Percentiles rank a stretch among this genome's conserved stretches.
phyloP scores from a whole-genome alignment of 2,888 invertebrate species.

The Argyresthia albistria region DNA sequence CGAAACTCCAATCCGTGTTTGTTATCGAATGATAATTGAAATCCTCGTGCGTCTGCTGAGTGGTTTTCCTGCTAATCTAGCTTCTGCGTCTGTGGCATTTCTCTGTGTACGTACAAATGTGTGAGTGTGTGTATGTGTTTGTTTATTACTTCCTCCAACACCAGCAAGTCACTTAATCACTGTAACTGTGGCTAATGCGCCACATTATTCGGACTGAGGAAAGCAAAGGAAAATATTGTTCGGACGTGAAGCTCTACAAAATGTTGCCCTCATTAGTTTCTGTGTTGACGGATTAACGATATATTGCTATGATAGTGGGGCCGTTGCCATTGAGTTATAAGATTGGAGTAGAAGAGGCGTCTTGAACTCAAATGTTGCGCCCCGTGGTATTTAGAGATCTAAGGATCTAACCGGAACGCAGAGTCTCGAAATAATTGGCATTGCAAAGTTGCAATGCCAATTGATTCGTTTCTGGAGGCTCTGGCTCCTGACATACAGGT shows the following conservation, averaged over 20 bases:
- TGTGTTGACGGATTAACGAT: not conserved
- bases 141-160: slow-evolving; percentile 47
- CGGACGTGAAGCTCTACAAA: slow-evolving; percentile 47
- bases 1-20: no score
- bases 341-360: no score
- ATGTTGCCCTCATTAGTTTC: slow-evolving; percentile 24
- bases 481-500: no score
- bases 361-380: no score
- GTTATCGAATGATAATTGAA: no score
- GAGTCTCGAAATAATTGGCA: no score
- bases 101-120: not conserved
- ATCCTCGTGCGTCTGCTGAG: not conserved
- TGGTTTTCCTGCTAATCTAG: slow-evolving; percentile 4
- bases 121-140: slow-evolving; percentile 18
- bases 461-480: no score
- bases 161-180: slow-evolving; percentile 59
- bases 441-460: no score
- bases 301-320: not conserved
- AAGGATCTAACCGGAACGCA: no score
- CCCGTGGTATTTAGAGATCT: no score
- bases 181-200: slow-evolving; percentile 63
- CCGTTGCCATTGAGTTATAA: no score
- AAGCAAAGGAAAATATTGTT: slow-evolving; percentile 47
- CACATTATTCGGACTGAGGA: slow-evolving; percentile 58
- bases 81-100: slow-evolving; percentile 13